Evolutionary conservation across 2,113 vertebrate genomes (phyloP).

Genomic region (Bufo gargarizans): DNA sequence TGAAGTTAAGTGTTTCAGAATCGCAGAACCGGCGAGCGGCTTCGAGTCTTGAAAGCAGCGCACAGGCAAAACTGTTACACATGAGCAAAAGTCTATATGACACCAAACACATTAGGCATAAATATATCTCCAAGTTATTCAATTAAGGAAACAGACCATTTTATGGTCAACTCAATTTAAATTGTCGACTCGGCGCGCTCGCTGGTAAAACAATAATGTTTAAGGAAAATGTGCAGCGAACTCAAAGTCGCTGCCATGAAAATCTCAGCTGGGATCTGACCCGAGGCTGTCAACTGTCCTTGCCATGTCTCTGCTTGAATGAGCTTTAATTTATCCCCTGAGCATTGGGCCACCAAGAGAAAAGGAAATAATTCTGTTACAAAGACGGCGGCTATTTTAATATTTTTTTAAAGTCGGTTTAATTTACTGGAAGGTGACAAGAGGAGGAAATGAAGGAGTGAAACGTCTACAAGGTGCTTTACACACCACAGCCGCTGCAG

Average conservation of each 20-base stretch:
- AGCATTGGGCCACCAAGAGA: conserved; percentile 33
- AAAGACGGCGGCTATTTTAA: conserved; percentile 38
- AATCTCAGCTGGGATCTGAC: conserved; percentile 54
- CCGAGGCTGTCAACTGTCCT: conserved; percentile 45
- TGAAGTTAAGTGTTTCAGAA: not conserved
- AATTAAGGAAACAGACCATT: conserved; percentile 57
- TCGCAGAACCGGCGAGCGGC: not conserved
- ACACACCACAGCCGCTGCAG: not conserved
- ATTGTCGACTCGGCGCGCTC: conserved; percentile 43
- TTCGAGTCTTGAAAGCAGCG: not conserved
- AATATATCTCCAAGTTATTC: conserved; percentile 57
- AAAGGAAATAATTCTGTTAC: not conserved
- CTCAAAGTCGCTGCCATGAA: conserved; percentile 32
- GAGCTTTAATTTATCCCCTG: conserved; percentile 51
- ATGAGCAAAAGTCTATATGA: conserved; percentile 50
- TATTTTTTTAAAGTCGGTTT: conserved; percentile 42
- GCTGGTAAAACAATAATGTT: conserved; percentile 53
- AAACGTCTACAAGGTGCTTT: not conserved
- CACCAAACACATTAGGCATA: conserved; percentile 54
- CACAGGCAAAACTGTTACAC: conserved; percentile 20
- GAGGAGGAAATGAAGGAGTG: conserved; percentile 18
- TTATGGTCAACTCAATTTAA: conserved; percentile 51
- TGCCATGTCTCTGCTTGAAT: conserved; percentile 38
- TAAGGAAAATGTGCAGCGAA: conserved; percentile 50
- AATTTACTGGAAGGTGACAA: conserved; percentile 54